These are phyloP conservation scores for Microlaimidae sp. DNA, from an alignment of 2,888 invertebrate genomes.

Conservation along the genomic window DNA sequence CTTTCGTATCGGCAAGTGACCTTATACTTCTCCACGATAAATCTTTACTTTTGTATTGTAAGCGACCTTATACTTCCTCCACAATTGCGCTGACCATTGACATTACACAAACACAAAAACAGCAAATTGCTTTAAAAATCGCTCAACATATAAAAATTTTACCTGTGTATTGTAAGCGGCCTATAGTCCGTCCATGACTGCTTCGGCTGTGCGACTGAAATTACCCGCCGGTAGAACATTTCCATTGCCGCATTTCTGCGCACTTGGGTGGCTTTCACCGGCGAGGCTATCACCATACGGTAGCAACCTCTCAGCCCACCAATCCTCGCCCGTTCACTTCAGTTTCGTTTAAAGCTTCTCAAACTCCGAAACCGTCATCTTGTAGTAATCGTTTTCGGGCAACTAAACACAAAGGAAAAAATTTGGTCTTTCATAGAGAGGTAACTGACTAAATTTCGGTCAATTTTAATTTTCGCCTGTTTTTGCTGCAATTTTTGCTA, in stretches of 20 bases:
- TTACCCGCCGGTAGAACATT: constrained; percentile 29
- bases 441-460: no score
- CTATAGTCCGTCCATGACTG: not conserved
- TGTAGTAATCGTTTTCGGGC: constrained; percentile 60
- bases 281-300: constrained; percentile 27
- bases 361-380: constrained; percentile 85
- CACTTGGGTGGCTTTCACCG: constrained; percentile 23
- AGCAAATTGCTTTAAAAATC: no score
- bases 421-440: no score
- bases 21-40: no score
- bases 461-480: no score
- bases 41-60: no score
- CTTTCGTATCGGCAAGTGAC: no score
- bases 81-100: no score
- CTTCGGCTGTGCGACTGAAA: constrained; percentile 21
- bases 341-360: constrained; percentile 69
- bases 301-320: constrained; percentile 34
- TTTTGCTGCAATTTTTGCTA: no score
- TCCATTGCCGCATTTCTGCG: constrained; percentile 28
- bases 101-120: no score
- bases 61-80: no score
- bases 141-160: no score
- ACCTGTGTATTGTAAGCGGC: not conserved
- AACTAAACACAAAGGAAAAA: constrained; percentile 42
- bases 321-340: constrained; percentile 39